Evolutionary conservation across 2,797 vertebrate species (phyloP), one percentile per base, ranked within the genome.

Genomic region (Lacerta agilis): DNA sequence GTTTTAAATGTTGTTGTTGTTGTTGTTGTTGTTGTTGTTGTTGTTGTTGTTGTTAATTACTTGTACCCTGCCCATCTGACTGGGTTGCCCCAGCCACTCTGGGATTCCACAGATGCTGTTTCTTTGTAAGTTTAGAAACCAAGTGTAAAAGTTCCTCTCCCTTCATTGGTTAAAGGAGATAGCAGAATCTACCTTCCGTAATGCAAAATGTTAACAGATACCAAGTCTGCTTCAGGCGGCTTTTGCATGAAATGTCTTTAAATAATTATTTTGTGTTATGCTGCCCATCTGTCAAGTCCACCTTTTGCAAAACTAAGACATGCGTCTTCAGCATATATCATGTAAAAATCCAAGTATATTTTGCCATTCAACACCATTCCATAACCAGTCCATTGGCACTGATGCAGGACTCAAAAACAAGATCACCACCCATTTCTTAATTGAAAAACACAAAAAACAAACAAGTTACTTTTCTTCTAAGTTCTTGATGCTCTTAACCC

Each of bases 361-460:
- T 66, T 83, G 89, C 88, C 91, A 91, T 85, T 92, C 82, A 85
- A 91, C 89, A 55, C 75, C 90, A 81, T 94, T 93, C 91, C 76
- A 87, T 79, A 91, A 87, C 85, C 77, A 88, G 36, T 77, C 85
- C 72, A 82, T 91, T 86, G 86, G 91, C 20, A 90, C 67, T 55
- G 29, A 90, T 80, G 75, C 86, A 91, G 81, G 90, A 90, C 86
- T 79, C 61, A 67, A 23, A 27, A 29, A 67, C n/a, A 90, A 93
- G 73, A 66, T 90, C 18, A 86, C 90, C 92, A 86, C 84, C 66
- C 77, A 82, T 92, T 90, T 87, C 13, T 66, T 11, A 61, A 9
- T 69, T 87, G 90, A 96, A 86, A 79, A 38, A 95, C n/a, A n/a
- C n/a, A 86, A 79, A 58, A 73, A 25, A 29, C 71, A 87, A 38